Evolutionary conservation across 2,113 vertebrate species (phyloP), one percentile per base, ranked within the genome.

Genomic region (Equus przewalskii): DNA sequence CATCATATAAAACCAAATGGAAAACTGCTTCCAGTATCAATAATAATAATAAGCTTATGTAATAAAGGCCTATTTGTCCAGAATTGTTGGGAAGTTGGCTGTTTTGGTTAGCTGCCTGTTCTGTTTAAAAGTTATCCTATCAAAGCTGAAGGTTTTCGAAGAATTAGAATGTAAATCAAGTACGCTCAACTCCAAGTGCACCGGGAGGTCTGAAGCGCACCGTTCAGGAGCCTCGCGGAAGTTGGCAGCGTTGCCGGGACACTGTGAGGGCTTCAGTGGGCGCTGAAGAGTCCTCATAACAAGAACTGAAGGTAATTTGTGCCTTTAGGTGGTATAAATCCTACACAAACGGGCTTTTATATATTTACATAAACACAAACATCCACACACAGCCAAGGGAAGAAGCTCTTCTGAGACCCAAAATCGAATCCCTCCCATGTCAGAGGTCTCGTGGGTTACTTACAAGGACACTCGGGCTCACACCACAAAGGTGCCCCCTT

Each of bases 1-100:
- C n/a, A 73, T 44, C 33, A 83, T 49, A 95, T 30, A 82, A 93
- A 93, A 91, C 41, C 62, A 83, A 95, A 96, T 87, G 28, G 16
- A 78, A 91, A 94, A 46, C 19, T n/a, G n/a, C 69, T 41, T 56
- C 69, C 62, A 75, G 6, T 87, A 69, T 75, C 14, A 90, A 44
- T 24, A 85, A 67, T 76, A 76, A 89, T 49, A 78, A 76, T 84
- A 65, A 67, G 49, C 0, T 36, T 46, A 44, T 26, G 65, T 6
- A 85, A 69, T 51, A 83, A 87, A 89, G 30, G 4, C 26, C 30
- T 73, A 19, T 79, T 83, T 84, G 22, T 64, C 7, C n/a, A 88
- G n/a, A 90, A 72, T 70, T 65, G 7, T 15, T 65, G 58, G 4
- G 26, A 93, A 86, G 85, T 26, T 30, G 56, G 11, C 24, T 83